Evolutionary conservation across 2,888 invertebrate genomes (phyloP).

Genomic region (Andrena chrysosceles): DNA sequence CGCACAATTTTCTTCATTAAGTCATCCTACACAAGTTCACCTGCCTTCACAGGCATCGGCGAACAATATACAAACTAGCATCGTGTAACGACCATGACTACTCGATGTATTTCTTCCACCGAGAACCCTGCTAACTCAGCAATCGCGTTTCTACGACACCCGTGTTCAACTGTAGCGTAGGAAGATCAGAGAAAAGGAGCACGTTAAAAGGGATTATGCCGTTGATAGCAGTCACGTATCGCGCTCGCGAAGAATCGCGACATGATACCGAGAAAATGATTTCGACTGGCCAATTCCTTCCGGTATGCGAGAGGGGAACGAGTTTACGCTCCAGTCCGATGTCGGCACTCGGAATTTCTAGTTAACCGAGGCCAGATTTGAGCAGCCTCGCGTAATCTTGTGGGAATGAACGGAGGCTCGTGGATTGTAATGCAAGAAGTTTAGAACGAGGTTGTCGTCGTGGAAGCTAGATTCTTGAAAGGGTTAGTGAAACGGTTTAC

Average conservation of each 20-base stretch:
- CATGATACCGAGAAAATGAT: slow-evolving; percentile 49
- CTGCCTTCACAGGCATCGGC: slow-evolving; percentile 60
- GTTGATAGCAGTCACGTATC: slow-evolving; percentile 58
- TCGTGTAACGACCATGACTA: slow-evolving; percentile 52
- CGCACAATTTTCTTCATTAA: slow-evolving; percentile 66
- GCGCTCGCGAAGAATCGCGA: slow-evolving; percentile 46
- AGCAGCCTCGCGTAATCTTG: slow-evolving; percentile 1
- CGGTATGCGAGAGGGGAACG: slow-evolving; percentile 33
- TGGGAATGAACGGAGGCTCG: too few relatives aligned
- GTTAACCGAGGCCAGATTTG: slow-evolving; percentile 2
- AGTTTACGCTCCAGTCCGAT: slow-evolving; percentile 4
- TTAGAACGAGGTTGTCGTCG: too few relatives aligned
- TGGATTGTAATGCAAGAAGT: too few relatives aligned
- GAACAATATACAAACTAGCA: slow-evolving; percentile 68
- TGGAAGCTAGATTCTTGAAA: too few relatives aligned
- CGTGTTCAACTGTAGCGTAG: slow-evolving; percentile 26
- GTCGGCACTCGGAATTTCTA: slow-evolving; percentile 2
- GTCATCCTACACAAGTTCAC: slow-evolving; percentile 72
- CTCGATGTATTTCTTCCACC: slow-evolving; percentile 44
- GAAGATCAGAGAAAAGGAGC: slow-evolving; percentile 49
- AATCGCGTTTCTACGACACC: slow-evolving; percentile 63
- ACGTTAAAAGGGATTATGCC: slow-evolving; percentile 57
- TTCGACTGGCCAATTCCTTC: slow-evolving; percentile 44
- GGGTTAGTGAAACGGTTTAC: too few relatives aligned
- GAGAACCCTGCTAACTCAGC: slow-evolving; percentile 57